Percentiles rank a stretch among this genome's conserved stretches.
Conservation (phyloP, 2,888 invertebrate species). For the Spilarctia lutea region DNA sequence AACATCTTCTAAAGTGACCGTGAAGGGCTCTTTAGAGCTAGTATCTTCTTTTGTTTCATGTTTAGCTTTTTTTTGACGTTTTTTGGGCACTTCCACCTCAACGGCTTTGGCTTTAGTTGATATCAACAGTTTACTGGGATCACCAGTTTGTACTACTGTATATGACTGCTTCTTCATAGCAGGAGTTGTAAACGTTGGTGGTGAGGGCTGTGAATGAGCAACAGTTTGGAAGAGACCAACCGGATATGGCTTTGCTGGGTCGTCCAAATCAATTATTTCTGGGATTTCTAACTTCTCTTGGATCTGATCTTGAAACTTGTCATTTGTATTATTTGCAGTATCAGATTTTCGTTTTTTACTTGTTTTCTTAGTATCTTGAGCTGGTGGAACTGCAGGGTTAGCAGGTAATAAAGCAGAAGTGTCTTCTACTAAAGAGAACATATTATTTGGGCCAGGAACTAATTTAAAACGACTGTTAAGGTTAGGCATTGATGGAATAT, state of each 20-base stretch:
- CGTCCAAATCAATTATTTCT: constrained; percentile 58
- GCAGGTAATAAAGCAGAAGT: background rate
- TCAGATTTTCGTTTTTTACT: constrained; percentile 39
- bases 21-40: constrained; percentile 59
- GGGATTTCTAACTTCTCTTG: constrained; percentile 29
- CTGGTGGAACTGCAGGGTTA: background rate
- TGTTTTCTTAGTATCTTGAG: constrained; percentile 30
- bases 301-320: constrained; percentile 25
- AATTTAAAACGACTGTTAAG: constrained; percentile 74
- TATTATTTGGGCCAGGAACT: constrained; percentile 78
- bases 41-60: constrained; percentile 35
- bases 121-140: constrained; percentile 80
- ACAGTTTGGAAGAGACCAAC: constrained; percentile 78
- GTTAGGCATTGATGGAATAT: constrained; percentile 65
- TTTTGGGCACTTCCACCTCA: constrained; percentile 61
- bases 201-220: constrained; percentile 53
- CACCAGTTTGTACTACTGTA: constrained; percentile 78
- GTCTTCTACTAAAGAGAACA: constrained; percentile 57
- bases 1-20: constrained; percentile 66
- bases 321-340: constrained; percentile 25
- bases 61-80: constrained; percentile 62
- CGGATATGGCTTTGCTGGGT: constrained; percentile 70
- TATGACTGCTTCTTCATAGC: constrained; percentile 81
- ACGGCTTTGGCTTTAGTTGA: constrained; percentile 72
- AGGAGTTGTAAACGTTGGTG: constrained; percentile 68